These are phyloP conservation scores for Mizuhopecten yessoensis DNA, from an alignment of 1,140 invertebrate genomes.

Conservation along the genomic window DNA sequence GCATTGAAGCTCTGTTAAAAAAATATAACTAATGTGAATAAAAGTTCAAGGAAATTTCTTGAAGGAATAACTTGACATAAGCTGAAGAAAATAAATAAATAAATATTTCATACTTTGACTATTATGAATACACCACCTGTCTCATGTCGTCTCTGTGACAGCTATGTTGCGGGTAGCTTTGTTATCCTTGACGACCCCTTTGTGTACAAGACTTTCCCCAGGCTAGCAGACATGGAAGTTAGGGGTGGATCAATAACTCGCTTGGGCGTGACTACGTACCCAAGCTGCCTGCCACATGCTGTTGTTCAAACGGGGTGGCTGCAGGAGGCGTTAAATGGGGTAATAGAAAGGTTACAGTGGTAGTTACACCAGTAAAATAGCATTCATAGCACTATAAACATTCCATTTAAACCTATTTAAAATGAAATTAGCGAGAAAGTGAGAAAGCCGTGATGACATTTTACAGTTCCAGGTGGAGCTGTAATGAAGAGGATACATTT, in stretches of 20 bases:
- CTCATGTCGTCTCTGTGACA: background rate
- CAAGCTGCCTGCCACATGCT: constrained; percentile 11
- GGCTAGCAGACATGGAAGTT: background rate
- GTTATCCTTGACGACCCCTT: background rate
- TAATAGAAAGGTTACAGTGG: background rate
- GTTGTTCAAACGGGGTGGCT: background rate
- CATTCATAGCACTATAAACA: background rate
- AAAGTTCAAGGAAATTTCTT: too few relatives aligned
- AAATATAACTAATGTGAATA: background rate
- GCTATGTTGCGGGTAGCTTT: constrained; percentile 23
- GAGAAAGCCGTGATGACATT: background rate
- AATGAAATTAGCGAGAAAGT: background rate
- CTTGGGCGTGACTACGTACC: background rate
- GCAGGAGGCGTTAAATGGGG: background rate
- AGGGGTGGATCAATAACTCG: background rate
- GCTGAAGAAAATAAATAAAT: too few relatives aligned
- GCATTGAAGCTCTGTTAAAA: too few relatives aligned
- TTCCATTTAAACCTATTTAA: background rate
- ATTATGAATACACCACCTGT: too few relatives aligned
- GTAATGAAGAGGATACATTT: too few relatives aligned
- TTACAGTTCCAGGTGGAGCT: background rate
- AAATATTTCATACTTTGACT: too few relatives aligned
- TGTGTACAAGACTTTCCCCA: constrained; percentile 9
- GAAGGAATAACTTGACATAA: too few relatives aligned
- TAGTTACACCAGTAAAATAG: background rate